These are phyloP conservation scores for Chromoteleia sp. DNA, from an alignment of 2,888 invertebrate genomes.

Conservation along the genomic window DNA sequence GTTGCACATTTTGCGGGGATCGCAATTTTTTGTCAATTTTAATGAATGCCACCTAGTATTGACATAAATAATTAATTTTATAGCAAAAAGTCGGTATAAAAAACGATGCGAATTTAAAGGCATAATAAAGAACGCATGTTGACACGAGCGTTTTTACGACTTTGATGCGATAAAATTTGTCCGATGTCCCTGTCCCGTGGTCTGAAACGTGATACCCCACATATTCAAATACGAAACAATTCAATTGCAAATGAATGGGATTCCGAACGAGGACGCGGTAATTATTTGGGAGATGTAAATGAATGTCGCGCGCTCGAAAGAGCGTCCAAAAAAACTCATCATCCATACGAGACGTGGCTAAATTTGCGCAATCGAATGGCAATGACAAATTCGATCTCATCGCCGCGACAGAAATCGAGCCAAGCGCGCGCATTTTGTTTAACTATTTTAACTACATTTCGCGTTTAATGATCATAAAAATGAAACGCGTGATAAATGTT, in stretches of 20 bases:
- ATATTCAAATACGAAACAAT: conserved; percentile 69
- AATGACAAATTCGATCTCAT: conserved; percentile 62
- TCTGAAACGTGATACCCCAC: conserved; percentile 68
- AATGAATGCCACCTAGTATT: conserved; percentile 59
- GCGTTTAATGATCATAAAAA: conserved; percentile 61
- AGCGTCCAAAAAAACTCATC: conserved; percentile 54
- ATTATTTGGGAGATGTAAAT: conserved; percentile 67
- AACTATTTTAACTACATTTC: conserved; percentile 50
- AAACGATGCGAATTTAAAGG: conserved; percentile 59
- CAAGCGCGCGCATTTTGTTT: conserved; percentile 22
- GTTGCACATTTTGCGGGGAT: conserved; percentile 23
- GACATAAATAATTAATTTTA: conserved; percentile 70
- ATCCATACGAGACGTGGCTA: conserved; percentile 54
- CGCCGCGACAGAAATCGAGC: conserved; percentile 48
- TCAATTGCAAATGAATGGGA: conserved; percentile 67
- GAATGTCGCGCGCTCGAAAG: conserved; percentile 58
- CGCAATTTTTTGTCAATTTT: conserved; percentile 56
- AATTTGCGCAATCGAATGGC: conserved; percentile 64
- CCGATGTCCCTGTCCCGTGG: conserved; percentile 57
- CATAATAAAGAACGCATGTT: conserved; percentile 66
- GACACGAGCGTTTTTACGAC: conserved; percentile 67
- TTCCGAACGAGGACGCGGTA: conserved; percentile 65
- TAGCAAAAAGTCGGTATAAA: conserved; percentile 49
- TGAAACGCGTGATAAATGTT: conserved; percentile 54
- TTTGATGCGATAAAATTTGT: conserved; percentile 65